phyloP scores from a whole-genome alignment of 2,888 invertebrate genomes.

The Caenorhabditis auriculariae region DNA sequence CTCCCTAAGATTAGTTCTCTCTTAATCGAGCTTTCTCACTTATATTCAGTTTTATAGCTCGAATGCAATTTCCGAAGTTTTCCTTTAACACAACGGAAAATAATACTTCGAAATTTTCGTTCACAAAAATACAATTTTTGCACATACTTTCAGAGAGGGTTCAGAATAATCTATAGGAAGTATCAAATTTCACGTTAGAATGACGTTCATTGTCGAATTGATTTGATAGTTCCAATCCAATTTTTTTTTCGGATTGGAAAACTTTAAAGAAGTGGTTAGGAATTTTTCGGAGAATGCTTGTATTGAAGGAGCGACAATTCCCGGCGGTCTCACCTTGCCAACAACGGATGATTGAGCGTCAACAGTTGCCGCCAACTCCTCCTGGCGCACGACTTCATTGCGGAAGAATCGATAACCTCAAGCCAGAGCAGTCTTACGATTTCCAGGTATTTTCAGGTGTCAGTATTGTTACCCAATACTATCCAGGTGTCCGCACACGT shows the following conservation, averaged over 20 bases:
- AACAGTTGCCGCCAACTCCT: constrained; percentile 57
- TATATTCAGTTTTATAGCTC: no score
- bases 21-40: no score
- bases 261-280: neutral
- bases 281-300: neutral
- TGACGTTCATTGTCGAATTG: no score
- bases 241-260: no score
- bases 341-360: constrained; percentile 51
- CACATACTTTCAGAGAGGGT: no score
- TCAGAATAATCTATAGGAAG: neutral
- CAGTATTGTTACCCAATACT: neutral
- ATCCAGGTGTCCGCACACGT: constrained; percentile 41
- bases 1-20: neutral
- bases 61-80: no score
- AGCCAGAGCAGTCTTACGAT: constrained; percentile 59
- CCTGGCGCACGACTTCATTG: constrained; percentile 56
- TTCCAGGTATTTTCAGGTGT: constrained; percentile 36
- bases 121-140: no score
- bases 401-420: constrained; percentile 56
- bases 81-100: no score
- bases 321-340: constrained; percentile 56
- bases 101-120: no score
- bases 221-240: no score
- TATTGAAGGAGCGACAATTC: constrained; percentile 52
- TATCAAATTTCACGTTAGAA: neutral